Evolutionary conservation across 2,888 invertebrate genomes (phyloP).

Genomic region (Apamea sordens): DNA sequence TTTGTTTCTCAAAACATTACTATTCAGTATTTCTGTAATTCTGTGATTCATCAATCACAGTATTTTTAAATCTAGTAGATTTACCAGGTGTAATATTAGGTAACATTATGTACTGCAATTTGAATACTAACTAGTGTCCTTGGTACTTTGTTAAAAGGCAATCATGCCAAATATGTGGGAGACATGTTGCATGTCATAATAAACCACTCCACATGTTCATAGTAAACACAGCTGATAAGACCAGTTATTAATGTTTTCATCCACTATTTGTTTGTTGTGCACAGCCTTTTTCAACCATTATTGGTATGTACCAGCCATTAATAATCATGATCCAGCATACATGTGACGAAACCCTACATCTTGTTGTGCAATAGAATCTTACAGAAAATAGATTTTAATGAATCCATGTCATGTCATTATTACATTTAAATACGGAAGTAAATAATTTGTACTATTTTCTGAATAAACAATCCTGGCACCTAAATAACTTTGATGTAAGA

Average conservation of each 20-base stretch:
- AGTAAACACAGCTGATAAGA: conserved; percentile 67
- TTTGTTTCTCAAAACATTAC: background rate
- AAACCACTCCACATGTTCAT: conserved; percentile 63
- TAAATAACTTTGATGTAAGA: conserved; percentile 21
- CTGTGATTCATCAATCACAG: background rate
- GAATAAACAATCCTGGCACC: background rate
- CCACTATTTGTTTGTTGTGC: conserved; percentile 31
- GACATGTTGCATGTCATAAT: conserved; percentile 54
- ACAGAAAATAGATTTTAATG: conserved; percentile 62
- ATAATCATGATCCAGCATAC: conserved; percentile 24
- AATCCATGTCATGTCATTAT: conserved; percentile 62
- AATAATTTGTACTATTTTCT: conserved; percentile 7
- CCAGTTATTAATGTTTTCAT: conserved; percentile 35
- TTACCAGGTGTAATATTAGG: background rate
- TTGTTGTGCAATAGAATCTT: conserved; percentile 80
- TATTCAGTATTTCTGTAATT: background rate
- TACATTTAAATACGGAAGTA: conserved; percentile 62
- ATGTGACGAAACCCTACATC: conserved; percentile 75
- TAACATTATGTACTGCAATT: background rate
- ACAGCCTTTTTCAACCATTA: conserved; percentile 4
- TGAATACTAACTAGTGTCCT: conserved; percentile 29
- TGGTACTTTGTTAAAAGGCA: conserved; percentile 8
- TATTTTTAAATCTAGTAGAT: background rate
- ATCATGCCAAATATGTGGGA: conserved; percentile 30
- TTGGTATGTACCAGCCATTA: conserved; percentile 2